Evolutionary conservation across 1,140 invertebrate genomes (phyloP).

Genomic region (Vanessa atalanta): DNA sequence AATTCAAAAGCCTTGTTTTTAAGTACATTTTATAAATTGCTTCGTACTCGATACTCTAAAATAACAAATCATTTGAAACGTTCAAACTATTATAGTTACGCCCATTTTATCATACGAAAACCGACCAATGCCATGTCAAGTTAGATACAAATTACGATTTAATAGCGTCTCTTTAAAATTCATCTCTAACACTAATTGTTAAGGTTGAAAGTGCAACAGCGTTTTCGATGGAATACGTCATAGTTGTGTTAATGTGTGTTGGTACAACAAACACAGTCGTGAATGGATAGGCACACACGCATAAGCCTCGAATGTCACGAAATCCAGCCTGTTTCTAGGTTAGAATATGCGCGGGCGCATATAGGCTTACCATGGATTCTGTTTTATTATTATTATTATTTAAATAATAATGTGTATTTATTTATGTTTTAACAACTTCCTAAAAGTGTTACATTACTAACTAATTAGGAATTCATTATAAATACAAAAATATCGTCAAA

Average conservation of each 20-base stretch:
- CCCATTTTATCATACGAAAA: slow-evolving; percentile 76
- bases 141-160: slow-evolving; percentile 47
- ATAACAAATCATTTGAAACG: slow-evolving; percentile 62
- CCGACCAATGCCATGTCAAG: slow-evolving; percentile 72
- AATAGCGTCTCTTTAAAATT: slow-evolving; percentile 35
- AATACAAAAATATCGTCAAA: no score
- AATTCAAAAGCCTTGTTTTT: slow-evolving; percentile 36
- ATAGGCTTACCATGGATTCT: slow-evolving; percentile 48
- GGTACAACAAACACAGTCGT: slow-evolving; percentile 56
- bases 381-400: background rate
- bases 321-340: slow-evolving; percentile 77
- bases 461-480: no score
- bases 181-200: slow-evolving; percentile 30
- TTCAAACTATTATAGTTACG: slow-evolving; percentile 63
- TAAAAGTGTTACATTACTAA: no score
- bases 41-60: slow-evolving; percentile 36
- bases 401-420: no score
- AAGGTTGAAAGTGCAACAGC: slow-evolving; percentile 40
- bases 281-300: slow-evolving; percentile 64
- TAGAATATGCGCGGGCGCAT: slow-evolving; percentile 71
- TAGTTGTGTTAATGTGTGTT: slow-evolving; percentile 44
- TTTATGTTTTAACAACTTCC: no score
- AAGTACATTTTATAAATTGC: slow-evolving; percentile 31
- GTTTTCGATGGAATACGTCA: slow-evolving; percentile 31
- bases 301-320: slow-evolving; percentile 67